Conservation (phyloP, 1,140 invertebrate species). For the Drosophila ohnishii region DNA sequence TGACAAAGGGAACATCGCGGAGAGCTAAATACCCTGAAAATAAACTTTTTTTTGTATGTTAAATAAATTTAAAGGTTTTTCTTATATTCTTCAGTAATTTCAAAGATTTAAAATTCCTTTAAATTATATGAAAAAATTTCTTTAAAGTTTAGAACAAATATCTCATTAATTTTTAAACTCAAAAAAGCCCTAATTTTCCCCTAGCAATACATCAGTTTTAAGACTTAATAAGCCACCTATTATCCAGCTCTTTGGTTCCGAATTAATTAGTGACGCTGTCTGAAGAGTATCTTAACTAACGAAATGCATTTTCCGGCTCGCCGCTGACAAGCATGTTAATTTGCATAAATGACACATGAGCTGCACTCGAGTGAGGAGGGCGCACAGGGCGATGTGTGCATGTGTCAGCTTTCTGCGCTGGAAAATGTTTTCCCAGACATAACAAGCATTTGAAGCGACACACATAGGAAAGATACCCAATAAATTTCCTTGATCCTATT, state of each 20-base stretch:
- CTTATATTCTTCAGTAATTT: background rate
- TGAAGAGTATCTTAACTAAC: constrained; percentile 16
- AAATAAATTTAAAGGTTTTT: background rate
- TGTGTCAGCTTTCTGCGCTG: background rate
- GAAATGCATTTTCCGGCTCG: constrained; percentile 4
- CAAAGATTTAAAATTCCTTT: background rate
- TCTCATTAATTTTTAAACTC: too few species aligned
- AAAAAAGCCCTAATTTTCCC: background rate
- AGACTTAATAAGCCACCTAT: background rate
- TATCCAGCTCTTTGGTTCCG: background rate
- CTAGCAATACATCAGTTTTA: background rate
- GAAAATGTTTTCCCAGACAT: constrained; percentile 16
- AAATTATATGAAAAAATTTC: too few species aligned
- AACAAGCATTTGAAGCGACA: constrained; percentile 12
- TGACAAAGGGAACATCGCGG: background rate
- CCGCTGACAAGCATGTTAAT: constrained; percentile 42
- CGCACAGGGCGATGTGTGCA: constrained; percentile 10
- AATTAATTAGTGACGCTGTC: constrained; percentile 1
- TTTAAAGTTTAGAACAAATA: too few species aligned
- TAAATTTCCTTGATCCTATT: constrained; percentile 21
- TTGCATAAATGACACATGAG: constrained; percentile 41
- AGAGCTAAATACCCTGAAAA: background rate
- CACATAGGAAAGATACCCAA: background rate
- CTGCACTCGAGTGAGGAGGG: constrained; percentile 6
- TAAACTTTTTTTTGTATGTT: background rate